Percentiles rank a stretch among this genome's conserved stretches.
Evolutionary conservation across 2,113 vertebrate genomes (phyloP).

Genomic region (Leptobrachium leishanense): DNA sequence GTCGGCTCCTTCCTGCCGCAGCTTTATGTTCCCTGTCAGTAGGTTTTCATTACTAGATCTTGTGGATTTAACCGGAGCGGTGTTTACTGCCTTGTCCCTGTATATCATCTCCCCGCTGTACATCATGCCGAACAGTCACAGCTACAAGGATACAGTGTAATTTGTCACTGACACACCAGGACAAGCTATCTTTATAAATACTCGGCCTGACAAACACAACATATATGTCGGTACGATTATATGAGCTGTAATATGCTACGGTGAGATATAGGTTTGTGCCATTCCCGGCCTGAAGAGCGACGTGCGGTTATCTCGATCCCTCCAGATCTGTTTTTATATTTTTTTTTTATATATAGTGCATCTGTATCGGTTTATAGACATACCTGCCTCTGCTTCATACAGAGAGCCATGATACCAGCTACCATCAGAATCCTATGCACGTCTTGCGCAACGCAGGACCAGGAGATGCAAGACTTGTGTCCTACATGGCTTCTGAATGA

Average conservation of each 20-base stretch:
- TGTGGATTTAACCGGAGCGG: slow-evolving; percentile 27
- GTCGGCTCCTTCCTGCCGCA: not conserved
- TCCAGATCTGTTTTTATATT: slow-evolving; percentile 16
- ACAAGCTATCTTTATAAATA: slow-evolving; percentile 48
- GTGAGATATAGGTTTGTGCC: slow-evolving; percentile 37
- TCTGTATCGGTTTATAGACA: not conserved
- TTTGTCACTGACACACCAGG: slow-evolving; percentile 33
- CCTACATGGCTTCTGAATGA: too few species aligned
- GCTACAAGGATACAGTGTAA: slow-evolving; percentile 41
- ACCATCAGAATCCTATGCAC: not conserved
- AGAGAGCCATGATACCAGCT: slow-evolving; percentile 14
- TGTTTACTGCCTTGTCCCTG: slow-evolving; percentile 27
- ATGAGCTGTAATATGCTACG: slow-evolving; percentile 30
- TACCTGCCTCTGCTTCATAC: slow-evolving; percentile 1
- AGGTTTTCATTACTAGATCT: slow-evolving; percentile 36
- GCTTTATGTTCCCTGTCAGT: slow-evolving; percentile 20
- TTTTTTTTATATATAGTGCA: not conserved
- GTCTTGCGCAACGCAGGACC: not conserved
- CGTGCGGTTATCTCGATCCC: slow-evolving; percentile 21
- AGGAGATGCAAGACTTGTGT: too few species aligned
- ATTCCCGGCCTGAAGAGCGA: not conserved
- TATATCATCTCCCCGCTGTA: slow-evolving; percentile 39
- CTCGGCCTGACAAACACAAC: slow-evolving; percentile 40
- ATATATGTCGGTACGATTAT: slow-evolving; percentile 46
- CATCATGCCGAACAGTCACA: slow-evolving; percentile 16